Evolutionary conservation across 2,113 vertebrate genomes (phyloP).

Genomic region (Bothrops jararaca): DNA sequence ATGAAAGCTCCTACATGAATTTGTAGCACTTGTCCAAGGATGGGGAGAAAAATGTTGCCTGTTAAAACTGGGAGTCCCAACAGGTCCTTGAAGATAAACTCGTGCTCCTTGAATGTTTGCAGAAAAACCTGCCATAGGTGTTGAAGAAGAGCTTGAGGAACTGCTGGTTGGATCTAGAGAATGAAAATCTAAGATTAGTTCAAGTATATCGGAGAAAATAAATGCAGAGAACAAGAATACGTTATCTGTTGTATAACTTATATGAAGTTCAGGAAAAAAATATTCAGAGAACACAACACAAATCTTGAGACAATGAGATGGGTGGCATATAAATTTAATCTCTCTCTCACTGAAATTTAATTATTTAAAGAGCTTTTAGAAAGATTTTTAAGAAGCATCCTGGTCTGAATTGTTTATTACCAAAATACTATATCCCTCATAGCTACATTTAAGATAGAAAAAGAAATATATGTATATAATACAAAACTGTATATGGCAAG

Average conservation of each 20-base stretch:
- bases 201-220: constrained; percentile 60
- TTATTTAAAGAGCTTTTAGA: not conserved
- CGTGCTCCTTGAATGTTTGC: constrained; percentile 90
- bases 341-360: not conserved
- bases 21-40: constrained; percentile 94
- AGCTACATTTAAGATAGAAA: not conserved
- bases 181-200: constrained; percentile 79
- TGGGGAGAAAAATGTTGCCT: constrained; percentile 99
- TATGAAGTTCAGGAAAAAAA: not conserved
- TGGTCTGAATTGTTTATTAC: not conserved
- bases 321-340: not conserved
- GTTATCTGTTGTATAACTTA: not conserved
- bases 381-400: not conserved
- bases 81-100: constrained; percentile 89
- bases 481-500: not conserved
- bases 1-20: constrained; percentile 86
- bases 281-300: not conserved
- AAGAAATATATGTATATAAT: not conserved
- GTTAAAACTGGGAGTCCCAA: constrained; percentile 93
- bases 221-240: constrained; percentile 55
- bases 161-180: constrained; percentile 79
- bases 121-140: constrained; percentile 91
- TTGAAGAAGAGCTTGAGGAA: constrained; percentile 76
- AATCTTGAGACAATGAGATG: not conserved
- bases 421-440: not conserved